Base-by-base conservation (phyloP, 2,797 vertebrate genomes). In the Rhynchonycteris naso region DNA sequence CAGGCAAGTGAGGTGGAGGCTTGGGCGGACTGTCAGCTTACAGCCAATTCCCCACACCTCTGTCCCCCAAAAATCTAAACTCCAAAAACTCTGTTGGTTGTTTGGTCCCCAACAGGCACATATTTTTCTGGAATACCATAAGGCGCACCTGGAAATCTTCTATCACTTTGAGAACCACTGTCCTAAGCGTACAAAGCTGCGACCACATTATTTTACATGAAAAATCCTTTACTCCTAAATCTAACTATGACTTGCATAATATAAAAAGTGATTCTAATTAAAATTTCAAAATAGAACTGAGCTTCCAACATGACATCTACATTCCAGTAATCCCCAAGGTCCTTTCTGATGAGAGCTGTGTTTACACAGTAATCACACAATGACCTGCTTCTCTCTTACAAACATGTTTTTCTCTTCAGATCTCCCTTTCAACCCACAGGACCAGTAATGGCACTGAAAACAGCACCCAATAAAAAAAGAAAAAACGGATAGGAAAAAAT, bases 211-310 rank as follows among this genome's bases (percentile, higher is more conserved):
- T 63, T 85, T 95, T 76, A 43, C 43, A 43, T 43, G 26, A 68
- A 83, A 92, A 97, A 79, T 7, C 11, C 30, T 95, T 95, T 47
- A 66, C 90, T 69, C 71, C 87, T 74, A 52, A 72, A 56, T 85
- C 58, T 80, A 95, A 69, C 16, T 84, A 81, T 93, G 75, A 82
- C 71, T 93, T 91, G 19, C 3, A 75, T 52, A 82, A 87, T 68
- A 92, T 35, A 91, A 95, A 78, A 88, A 93, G 26, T 65, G 76
- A 85, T 63, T 94, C 50, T 72, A 66, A 79, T 83, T 95, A 86
- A 93, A 95, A 68, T 35, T 89, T 78, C 56, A 74, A 68, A 74
- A 52, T 16, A 86, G 90, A 98, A 95, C 38, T 56, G 74, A 95
- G 38, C 33, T 80, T 95, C 74, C 24, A 75, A 38, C 52, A 85